These are phyloP conservation scores for Atherix ibis DNA, from an alignment of 2,888 invertebrate genomes.

Conservation along the genomic window DNA sequence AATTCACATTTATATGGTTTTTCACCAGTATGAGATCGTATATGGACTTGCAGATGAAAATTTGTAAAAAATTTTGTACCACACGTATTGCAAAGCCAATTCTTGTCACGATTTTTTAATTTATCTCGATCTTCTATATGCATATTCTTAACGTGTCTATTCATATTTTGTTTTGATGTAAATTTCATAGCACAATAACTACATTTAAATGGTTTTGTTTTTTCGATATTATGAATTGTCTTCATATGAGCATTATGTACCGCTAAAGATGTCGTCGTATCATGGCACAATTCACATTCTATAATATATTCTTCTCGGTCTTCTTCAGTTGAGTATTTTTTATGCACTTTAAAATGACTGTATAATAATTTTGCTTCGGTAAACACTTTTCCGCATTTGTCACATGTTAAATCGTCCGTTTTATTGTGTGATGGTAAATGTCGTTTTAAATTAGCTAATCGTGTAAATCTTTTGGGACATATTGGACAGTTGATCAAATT, in stretches of 20 bases:
- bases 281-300: constrained; percentile 9
- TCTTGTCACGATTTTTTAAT: constrained; percentile 10
- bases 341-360: constrained; percentile 10
- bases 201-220: constrained; percentile 11
- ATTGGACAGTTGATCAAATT: constrained; percentile 10
- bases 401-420: constrained; percentile 6
- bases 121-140: constrained; percentile 11
- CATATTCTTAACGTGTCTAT: constrained; percentile 11
- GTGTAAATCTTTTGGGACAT: constrained; percentile 7
- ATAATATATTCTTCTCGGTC: constrained; percentile 6
- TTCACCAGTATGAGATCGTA: constrained; percentile 13
- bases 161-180: constrained; percentile 11
- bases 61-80: constrained; percentile 22
- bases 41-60: constrained; percentile 23
- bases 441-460: constrained; percentile 10
- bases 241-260: constrained; percentile 9
- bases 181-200: constrained; percentile 7
- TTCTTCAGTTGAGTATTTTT: constrained; percentile 2
- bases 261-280: constrained; percentile 8
- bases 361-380: constrained; percentile 2
- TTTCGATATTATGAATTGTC: constrained; percentile 5
- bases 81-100: constrained; percentile 18
- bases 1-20: constrained; percentile 8
- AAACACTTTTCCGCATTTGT: constrained; percentile 9
- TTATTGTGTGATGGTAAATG: constrained; percentile 8